Evolutionary conservation across 2,797 vertebrate species (phyloP), one percentile per base, ranked within the genome.

Genomic region (Meriones psammophilus): DNA sequence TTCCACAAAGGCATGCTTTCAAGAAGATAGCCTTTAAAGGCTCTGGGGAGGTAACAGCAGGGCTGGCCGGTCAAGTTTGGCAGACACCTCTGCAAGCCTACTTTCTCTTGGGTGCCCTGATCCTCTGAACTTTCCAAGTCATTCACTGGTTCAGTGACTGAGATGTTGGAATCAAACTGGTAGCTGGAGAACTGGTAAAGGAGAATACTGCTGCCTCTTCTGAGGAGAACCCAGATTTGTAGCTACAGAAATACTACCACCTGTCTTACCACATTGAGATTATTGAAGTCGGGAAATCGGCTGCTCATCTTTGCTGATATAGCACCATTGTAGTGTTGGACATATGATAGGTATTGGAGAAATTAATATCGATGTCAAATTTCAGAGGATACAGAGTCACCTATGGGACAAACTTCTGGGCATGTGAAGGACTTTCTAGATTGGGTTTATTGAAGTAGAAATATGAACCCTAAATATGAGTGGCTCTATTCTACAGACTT

Each of bases 281-380:
- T 1, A 1, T 0, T 26, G 4, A 73, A 8, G 30, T 10, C 15
- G 28, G 15, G 9, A 1, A 26, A 17, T 83, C 28, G 28, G 22
- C 24, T 74, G 84, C 17, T 12, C 39, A n/a, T 64, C 8, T 84
- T 87, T 28, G 15, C 0, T n/a, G 30, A 62, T 0, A 3, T 3
- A 81, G 26, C 39, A 26, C 24, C n/a, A 64, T 39, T 78, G 50
- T 0, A 66, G 33, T 54, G n/a, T 8, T 66, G 58, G 24, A 36
- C 2, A 10, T 46, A 58, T 24, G 39, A 39, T 4, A 39, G 4
- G 26, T 39, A 58, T 39, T 71, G 50, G 5, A 14, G 50, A 28
- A 73, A n/a, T 58, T 58, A 36, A 58, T 73, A 88, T 30, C 30
- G 17, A 36, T 87, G 15, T 87, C 54, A 58, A 87, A 42, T 64